Base-by-base conservation (phyloP, 2,797 vertebrate genomes). In the Spinibarbus caldwelli region DNA sequence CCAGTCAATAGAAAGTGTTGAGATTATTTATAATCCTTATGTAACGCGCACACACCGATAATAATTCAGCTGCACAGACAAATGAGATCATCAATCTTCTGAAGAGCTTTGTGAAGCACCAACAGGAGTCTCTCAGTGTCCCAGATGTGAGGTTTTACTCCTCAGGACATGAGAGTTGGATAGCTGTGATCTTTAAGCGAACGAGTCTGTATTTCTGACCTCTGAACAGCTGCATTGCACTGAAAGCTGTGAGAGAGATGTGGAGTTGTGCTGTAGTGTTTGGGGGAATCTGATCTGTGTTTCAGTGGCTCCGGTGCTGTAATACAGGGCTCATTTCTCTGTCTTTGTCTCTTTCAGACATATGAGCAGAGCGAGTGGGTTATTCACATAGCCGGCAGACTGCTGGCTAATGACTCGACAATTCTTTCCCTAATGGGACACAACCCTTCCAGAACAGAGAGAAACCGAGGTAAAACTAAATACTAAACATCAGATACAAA, bases 281-380 rank as follows among this genome's bases (percentile, higher is more conserved):
- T 43, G 47, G 17, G 15, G 17, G 15, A 21, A 52, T 19, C 29
- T 15, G 12, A 8, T 49, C 9, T 47, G 47, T 36, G 49, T 26
- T 38, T 11, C 8, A 21, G 36, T n/a, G 31, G 49, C 49, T 77
- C 19, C 9, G 11, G 17, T n/a, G 19, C 21, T 85, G 11, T 72
- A 15, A 59, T 67, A 29, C 29, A 5, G 14, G 14, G 5, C 8
- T 36, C 7, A 52, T 6, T 34, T 38, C 78, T 67, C 6, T 45
- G 38, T 45, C 4, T 62, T 2, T 45, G 11, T 36, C 17, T 87
- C 73, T 34, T 5, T 3, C 87, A 99, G 98, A 99, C 98, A 36
- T 99, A 99, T 0, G 98, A 99, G 91, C 98, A 99, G 87, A 97
- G 96, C 0, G 97, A 99, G 70, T 99, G 97, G 97, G 91, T 99